Conservation (phyloP, 23 tunicate genomes). For the Pegea sp. region DNA sequence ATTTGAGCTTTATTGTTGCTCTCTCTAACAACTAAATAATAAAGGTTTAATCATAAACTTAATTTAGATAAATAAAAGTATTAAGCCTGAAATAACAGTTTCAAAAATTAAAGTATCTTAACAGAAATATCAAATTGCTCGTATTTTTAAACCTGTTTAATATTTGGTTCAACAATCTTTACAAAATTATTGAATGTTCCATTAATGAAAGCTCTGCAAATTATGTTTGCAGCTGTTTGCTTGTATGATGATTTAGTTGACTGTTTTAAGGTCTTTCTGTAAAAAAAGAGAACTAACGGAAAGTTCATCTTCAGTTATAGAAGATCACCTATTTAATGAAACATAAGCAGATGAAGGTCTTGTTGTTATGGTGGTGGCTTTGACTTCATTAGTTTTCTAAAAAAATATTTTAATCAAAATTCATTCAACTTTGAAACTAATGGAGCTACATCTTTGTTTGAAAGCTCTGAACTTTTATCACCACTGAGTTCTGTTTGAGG, state of each 20-base stretch:
- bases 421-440: too few species aligned
- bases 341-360: constrained; percentile 8
- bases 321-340: neutral
- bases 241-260: constrained; percentile 13
- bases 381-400: too few species aligned
- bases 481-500: too few species aligned
- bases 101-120: neutral
- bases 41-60: neutral
- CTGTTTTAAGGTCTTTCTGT: constrained; percentile 6
- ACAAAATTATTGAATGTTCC: constrained; percentile 10
- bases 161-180: constrained; percentile 6
- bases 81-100: too few species aligned
- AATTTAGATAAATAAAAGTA: neutral
- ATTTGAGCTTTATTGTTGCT: constrained; percentile 37
- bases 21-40: constrained; percentile 25
- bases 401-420: too few species aligned
- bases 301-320: neutral
- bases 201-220: constrained; percentile 44
- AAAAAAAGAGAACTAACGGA: neutral
- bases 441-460: too few species aligned
- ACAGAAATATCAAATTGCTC: neutral
- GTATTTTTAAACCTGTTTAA: constrained; percentile 14
- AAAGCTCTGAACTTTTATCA: too few species aligned
- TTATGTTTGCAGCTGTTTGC: constrained; percentile 35
- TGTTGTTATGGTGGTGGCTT: constrained; percentile 4